Percentiles rank a stretch among this genome's conserved stretches.
These are phyloP conservation scores for Falco punctatus DNA, from an alignment of 2,113 vertebrate species.

Conservation along the genomic window DNA sequence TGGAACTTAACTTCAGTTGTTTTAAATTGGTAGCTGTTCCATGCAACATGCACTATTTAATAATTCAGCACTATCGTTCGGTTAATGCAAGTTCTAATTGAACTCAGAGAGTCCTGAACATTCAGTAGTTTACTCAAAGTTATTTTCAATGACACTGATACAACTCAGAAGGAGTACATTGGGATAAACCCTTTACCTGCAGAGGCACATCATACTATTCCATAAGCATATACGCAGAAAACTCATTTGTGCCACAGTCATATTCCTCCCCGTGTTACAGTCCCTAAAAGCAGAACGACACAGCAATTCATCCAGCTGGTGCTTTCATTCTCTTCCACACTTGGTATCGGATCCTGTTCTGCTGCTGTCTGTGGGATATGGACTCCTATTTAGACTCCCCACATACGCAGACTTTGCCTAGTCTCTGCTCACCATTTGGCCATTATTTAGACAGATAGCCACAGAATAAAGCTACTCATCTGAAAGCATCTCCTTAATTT, in stretches of 20 bases:
- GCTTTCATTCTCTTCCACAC: not conserved
- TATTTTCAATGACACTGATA: not conserved
- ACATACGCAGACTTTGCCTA: fast-evolving
- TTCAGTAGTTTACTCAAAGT: not conserved
- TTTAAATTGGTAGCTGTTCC: not conserved
- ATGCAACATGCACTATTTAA: not conserved
- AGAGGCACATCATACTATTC: not conserved
- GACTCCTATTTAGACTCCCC: not conserved
- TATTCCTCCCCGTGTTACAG: not conserved
- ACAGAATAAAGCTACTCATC: not conserved
- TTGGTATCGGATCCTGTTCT: not conserved
- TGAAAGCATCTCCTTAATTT: not conserved
- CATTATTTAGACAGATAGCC: not conserved
- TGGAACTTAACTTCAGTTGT: not conserved
- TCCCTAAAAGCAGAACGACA: not conserved
- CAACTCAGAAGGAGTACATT: not conserved
- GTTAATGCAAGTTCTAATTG: not conserved
- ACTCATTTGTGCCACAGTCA: fast-evolving
- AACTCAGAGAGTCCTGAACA: not conserved
- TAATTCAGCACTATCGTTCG: not conserved
- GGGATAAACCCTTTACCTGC: not conserved
- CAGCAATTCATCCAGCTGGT: not conserved
- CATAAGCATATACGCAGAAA: not conserved
- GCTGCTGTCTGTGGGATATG: not conserved
- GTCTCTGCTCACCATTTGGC: not conserved